Evolutionary conservation across 2,888 invertebrate species (phyloP).

Genomic region (Tetanocera ferruginea): DNA sequence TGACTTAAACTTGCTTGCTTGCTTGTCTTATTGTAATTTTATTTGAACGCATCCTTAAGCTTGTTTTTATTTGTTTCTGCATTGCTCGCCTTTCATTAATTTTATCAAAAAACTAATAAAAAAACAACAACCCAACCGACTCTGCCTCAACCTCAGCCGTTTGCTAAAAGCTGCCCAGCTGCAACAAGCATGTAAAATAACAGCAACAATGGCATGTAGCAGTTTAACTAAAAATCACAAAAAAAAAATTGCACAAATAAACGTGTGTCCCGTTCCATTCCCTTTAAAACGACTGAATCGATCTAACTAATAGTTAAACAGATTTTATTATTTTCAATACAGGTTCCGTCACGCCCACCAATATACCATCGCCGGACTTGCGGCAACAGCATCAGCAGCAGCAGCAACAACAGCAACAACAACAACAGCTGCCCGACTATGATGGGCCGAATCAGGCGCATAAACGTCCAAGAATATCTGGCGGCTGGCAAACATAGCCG

Average conservation of each 20-base stretch:
- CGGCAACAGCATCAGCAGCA: conserved; percentile 64
- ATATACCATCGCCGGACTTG: conserved; percentile 80
- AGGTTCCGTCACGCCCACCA: conserved; percentile 88
- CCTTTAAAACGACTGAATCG: conserved; percentile 47
- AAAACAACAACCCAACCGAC: neutral
- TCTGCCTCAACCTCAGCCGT: neutral
- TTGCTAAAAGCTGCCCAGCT: conserved; percentile 4
- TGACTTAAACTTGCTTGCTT: neutral
- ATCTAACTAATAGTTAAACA: conserved; percentile 66
- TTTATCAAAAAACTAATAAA: neutral
- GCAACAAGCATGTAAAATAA: neutral
- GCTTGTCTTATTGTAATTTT: neutral
- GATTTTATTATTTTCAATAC: conserved; percentile 70
- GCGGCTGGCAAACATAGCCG: conserved; percentile 92
- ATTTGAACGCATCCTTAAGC: neutral
- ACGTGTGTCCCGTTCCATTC: conserved; percentile 29
- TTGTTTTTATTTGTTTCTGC: neutral
- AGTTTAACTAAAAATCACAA: neutral
- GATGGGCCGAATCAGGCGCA: conserved; percentile 72
- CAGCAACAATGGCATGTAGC: neutral
- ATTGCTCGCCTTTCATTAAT: neutral
- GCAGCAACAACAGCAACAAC: conserved; percentile 58
- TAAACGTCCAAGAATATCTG: conserved; percentile 89
- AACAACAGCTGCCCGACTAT: conserved; percentile 72
- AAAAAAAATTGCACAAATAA: neutral